Base-by-base conservation (phyloP, 2,113 vertebrate species). In the Colius striatus region DNA sequence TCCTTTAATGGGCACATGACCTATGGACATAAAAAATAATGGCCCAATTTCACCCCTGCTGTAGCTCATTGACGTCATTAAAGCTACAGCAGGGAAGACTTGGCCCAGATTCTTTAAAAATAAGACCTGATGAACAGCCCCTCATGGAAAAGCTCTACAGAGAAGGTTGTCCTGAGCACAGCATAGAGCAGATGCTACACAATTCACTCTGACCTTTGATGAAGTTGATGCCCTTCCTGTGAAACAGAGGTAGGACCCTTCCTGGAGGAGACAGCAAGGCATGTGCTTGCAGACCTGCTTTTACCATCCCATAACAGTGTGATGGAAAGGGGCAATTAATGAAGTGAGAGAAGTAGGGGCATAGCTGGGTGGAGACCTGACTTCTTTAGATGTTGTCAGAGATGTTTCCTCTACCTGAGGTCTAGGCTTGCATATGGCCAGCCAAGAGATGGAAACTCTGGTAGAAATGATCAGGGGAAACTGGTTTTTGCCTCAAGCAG, bases 31-130 rank as follows among this genome's bases (percentile, higher is more conserved):
- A 95, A 96, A 96, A 95, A 92, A 96, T 94, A 96, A 92, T 58
- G 95, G 94, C 95, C 96, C 95, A 97, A 60, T 97, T 97, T 97
- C 88, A 90, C 95, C 95, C 92, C 89, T 96, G 93, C 90, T 82
- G 88, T 93, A 95, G 94, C 92, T 96, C 90, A 94, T 95, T 97
- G 96, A 96, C 95, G 95, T 97, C 96, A 97, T 54, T 93, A 81
- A 95, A 95, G 93, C 84, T 96, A 90, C 96, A 96, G 95, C 93
- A 96, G 95, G 95, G 95, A 97, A 96, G 96, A 89, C 92, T 97
- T 96, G 95, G 95, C 96, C 95, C 95, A 96, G 93, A 94, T 97
- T 95, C 89, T 95, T 96, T 96, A 90, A 96, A 96, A 97, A 95
- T 92, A 92, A 96, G 95, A 96, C 88, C 95, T 92, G 88, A 47